Conservation (phyloP, 2,113 vertebrate genomes). For the Crotalus viridis region DNA sequence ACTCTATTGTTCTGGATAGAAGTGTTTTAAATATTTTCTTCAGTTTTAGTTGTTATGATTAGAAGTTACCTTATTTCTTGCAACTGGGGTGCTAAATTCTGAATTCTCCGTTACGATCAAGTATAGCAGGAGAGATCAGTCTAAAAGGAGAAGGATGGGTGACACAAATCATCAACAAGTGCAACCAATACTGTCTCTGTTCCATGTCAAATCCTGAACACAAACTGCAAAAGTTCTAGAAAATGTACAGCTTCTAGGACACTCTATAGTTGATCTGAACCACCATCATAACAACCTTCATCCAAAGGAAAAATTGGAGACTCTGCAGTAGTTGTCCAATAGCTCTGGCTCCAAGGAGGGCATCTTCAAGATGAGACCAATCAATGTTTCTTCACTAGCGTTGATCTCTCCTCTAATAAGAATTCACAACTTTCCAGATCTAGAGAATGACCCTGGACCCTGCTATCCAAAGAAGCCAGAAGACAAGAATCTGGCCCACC, state of each 20-base stretch:
- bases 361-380: not conserved
- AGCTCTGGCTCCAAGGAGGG: not conserved
- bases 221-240: not conserved
- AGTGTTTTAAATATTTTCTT: not conserved
- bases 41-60: not conserved
- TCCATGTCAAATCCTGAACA: not conserved
- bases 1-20: not conserved
- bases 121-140: not conserved
- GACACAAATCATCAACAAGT: not conserved
- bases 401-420: not conserved
- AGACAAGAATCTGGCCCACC: not conserved
- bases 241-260: not conserved
- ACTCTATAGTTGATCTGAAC: not conserved
- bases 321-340: not conserved
- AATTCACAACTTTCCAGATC: not conserved
- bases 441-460: not conserved
- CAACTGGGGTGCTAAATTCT: not conserved
- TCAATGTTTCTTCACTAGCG: not conserved
- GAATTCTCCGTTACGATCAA: not conserved
- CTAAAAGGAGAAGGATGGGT: not conserved
- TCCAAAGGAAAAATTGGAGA: not conserved
- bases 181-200: not conserved
- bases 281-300: not conserved
- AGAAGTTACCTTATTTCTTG: not conserved
- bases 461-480: not conserved